Evolutionary conservation across 2,888 invertebrate species (phyloP), one percentile per base, ranked within the genome.

Genomic region (Acanthosoma haemorrhoidale): DNA sequence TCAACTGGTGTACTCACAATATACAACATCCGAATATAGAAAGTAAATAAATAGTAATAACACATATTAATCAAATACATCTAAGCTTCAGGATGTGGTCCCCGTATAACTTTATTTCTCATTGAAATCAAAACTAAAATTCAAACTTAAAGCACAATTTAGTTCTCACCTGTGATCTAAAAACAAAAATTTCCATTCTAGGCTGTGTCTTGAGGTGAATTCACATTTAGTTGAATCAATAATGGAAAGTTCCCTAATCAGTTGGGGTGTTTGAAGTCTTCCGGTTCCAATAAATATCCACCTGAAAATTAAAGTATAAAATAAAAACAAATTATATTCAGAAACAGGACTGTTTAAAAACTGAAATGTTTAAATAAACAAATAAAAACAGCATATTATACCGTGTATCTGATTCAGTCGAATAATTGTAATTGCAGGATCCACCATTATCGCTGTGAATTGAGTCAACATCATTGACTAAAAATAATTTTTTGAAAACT

Each of bases 141-240:
- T n/a, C n/a, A n/a, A n/a, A 41, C 2, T 31, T 13, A 59, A 32
- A 15, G 3, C 16, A 18, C 13, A 18, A 51, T 58, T n/a, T 25
- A 21, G 41, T 9, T 51, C 73, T 71, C 75, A 82, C 83, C 83
- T 86, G 78, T 95, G 94, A 78, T 96, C 96, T 29, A 96, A 81
- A 78, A 94, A 95, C 21, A 96, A 82, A 79, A 95, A 96, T 80
- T 96, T 96, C 96, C 96, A 96, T 79, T 96, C 96, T 74, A 96
- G 84, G 78, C 94, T 95, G 78, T 96, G 94, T 25, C 94, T 84
- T 0, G 96, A 96, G 0, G 91, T 92, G 78, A 96, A 96, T 82
- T 96, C 95, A 75, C 85, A 88, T 76, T 90, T 88, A 3, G 84
- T 84, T 0, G 87, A 85, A 78, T 92, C 92, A 11, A 90, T 84